These are phyloP conservation scores for Tolypeutes matacus DNA, from an alignment of 2,797 vertebrate genomes.

Conservation along the genomic window DNA sequence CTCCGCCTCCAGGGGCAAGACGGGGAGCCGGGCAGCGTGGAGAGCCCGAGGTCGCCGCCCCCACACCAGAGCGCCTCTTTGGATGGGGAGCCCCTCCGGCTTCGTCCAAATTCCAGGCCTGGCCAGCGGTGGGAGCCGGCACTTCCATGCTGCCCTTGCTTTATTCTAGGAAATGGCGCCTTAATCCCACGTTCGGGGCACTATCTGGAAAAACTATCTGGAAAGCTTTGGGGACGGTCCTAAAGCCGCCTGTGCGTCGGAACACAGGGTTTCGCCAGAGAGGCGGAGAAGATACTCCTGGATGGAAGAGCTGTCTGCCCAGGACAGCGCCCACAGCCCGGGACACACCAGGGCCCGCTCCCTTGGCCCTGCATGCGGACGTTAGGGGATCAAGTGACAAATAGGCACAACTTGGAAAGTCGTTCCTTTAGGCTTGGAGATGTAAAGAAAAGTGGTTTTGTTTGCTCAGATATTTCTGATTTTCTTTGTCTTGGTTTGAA, in stretches of 20 bases:
- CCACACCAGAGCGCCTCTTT: neutral
- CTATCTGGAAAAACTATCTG: neutral
- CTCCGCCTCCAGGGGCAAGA: neutral
- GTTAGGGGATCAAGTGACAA: neutral
- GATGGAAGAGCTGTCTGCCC: constrained; percentile 2
- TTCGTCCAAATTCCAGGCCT: neutral
- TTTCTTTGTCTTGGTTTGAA: constrained; percentile 63
- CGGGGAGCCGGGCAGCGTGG: neutral
- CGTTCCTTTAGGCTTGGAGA: neutral
- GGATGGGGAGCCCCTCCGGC: neutral
- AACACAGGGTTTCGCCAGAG: neutral
- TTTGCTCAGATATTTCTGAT: neutral
- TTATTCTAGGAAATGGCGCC: neutral
- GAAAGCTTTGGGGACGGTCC: neutral
- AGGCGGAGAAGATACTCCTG: neutral
- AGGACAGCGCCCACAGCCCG: neutral
- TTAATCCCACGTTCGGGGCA: neutral
- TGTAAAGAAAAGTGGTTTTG: neutral
- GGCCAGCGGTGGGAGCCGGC: neutral
- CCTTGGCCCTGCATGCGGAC: neutral
- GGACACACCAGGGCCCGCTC: neutral
- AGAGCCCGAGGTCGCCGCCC: neutral
- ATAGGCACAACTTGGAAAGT: neutral
- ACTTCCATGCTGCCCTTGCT: no score
- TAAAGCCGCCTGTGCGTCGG: neutral